Percentiles rank a stretch among this genome's conserved stretches.
Evolutionary conservation across 2,888 invertebrate species (phyloP).

Genomic region (Caenorhabditis becei): DNA sequence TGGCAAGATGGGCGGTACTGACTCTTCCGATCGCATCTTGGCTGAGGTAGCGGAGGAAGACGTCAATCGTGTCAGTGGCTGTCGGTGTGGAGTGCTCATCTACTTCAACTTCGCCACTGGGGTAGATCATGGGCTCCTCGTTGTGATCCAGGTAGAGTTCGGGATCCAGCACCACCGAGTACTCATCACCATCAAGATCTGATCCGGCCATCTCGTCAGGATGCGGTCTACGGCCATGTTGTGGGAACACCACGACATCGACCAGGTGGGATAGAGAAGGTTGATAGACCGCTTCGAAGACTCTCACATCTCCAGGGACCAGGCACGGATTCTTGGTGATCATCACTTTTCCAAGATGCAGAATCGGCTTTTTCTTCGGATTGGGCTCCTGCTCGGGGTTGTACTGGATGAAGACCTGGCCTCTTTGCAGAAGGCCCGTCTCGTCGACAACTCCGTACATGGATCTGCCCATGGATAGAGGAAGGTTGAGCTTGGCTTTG

Average conservation of each 20-base stretch:
- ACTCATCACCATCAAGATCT: constrained; percentile 83
- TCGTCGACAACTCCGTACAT: constrained; percentile 82
- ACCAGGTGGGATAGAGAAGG: constrained; percentile 76
- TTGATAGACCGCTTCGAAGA: constrained; percentile 78
- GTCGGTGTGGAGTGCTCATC: constrained; percentile 59
- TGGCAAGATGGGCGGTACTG: constrained; percentile 79
- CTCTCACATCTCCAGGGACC: constrained; percentile 82
- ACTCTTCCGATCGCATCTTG: constrained; percentile 79
- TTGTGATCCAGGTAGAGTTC: constrained; percentile 79
- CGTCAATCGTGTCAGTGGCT: constrained; percentile 78
- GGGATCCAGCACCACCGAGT: constrained; percentile 82
- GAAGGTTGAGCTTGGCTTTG: constrained; percentile 70
- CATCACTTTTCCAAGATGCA: constrained; percentile 71
- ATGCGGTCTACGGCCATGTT: constrained; percentile 82
- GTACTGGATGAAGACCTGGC: constrained; percentile 79
- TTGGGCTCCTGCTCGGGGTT: constrained; percentile 11
- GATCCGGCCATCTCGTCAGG: constrained; percentile 83
- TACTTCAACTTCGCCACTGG: constrained; percentile 42
- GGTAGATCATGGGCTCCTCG: constrained; percentile 73
- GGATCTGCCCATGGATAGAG: constrained; percentile 76
- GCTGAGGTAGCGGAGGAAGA: constrained; percentile 81
- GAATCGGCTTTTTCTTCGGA: constrained; percentile 46
- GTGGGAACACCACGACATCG: constrained; percentile 83
- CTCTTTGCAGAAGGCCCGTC: constrained; percentile 78
- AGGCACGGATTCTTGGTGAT: constrained; percentile 83